These are phyloP conservation scores for Tridacna crocea DNA, from an alignment of 2,888 invertebrate genomes.

Conservation along the genomic window DNA sequence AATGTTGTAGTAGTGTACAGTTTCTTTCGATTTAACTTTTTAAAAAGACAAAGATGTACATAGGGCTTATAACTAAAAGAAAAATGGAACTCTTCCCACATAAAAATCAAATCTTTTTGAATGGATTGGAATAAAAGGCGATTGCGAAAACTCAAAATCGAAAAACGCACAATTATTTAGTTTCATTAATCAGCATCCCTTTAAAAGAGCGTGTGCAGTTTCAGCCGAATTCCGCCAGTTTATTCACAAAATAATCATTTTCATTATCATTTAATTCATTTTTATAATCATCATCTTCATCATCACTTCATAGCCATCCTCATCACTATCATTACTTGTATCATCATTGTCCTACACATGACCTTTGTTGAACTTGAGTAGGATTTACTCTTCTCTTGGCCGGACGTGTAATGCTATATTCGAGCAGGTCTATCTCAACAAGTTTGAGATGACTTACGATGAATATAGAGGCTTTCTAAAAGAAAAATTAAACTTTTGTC, in stretches of 20 bases:
- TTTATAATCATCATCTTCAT: conserved; percentile 22
- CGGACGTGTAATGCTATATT: too few relatives aligned
- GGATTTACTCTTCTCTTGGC: too few relatives aligned
- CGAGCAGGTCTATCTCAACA: too few relatives aligned
- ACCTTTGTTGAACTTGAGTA: too few relatives aligned
- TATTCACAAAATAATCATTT: background rate
- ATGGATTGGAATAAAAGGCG: background rate
- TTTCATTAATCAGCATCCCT: background rate
- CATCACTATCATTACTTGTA: conserved; percentile 20
- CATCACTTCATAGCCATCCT: conserved; percentile 14
- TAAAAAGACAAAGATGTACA: too few relatives aligned
- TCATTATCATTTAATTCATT: background rate
- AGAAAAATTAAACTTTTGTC: too few relatives aligned
- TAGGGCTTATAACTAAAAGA: background rate
- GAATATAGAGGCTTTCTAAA: too few relatives aligned
- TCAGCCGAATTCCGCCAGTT: too few relatives aligned
- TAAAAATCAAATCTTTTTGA: background rate
- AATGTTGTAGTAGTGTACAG: too few relatives aligned
- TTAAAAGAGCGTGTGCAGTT: background rate
- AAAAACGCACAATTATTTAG: background rate
- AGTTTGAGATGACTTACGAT: too few relatives aligned
- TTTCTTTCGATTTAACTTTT: too few relatives aligned
- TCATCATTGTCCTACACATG: background rate
- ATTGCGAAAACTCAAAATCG: background rate
- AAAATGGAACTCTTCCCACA: background rate